These are phyloP conservation scores for Hydractinia echinata DNA, from an alignment of 30 jellyfish, hydroid and myxozoan species.

Conservation along the genomic window DNA sequence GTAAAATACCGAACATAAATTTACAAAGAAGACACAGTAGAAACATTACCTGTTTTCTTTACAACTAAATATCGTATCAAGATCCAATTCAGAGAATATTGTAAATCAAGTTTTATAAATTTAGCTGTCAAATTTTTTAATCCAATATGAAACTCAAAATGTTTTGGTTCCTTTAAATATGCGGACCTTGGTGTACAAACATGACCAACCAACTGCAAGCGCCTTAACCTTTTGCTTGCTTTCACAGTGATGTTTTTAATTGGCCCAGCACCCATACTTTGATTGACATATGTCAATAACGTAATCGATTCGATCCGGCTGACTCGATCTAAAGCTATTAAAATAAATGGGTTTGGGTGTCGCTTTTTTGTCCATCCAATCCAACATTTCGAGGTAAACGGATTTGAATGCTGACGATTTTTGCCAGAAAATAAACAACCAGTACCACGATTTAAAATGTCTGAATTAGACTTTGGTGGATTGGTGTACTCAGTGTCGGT, in stretches of 20 bases:
- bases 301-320: neutral
- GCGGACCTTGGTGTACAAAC: slow-evolving; percentile 35
- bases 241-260: neutral
- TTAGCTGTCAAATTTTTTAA: neutral
- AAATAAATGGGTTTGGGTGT: neutral
- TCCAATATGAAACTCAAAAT: neutral
- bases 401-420: neutral
- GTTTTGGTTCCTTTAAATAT: neutral
- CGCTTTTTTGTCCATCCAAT: slow-evolving; percentile 20
- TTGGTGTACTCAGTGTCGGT: slow-evolving; percentile 12
- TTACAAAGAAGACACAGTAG: no score
- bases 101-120: neutral
- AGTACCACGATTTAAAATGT: slow-evolving; percentile 17
- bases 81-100: slow-evolving; percentile 41
- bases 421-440: slow-evolving; percentile 26
- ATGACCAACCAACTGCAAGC: neutral
- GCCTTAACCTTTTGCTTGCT: neutral
- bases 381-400: slow-evolving; percentile 26
- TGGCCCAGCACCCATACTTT: slow-evolving; percentile 23
- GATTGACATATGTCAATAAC: slow-evolving; percentile 11
- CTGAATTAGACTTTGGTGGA: neutral
- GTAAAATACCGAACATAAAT: no score
- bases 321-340: neutral
- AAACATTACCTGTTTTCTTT: no score
- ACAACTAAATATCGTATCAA: slow-evolving; percentile 11